A percentile compares a stretch with the other conserved stretches of the same genome.
Evolutionary conservation across 37 sponge, comb jelly and placozoan species (phyloP).

Genomic region (Spongia lamella): DNA sequence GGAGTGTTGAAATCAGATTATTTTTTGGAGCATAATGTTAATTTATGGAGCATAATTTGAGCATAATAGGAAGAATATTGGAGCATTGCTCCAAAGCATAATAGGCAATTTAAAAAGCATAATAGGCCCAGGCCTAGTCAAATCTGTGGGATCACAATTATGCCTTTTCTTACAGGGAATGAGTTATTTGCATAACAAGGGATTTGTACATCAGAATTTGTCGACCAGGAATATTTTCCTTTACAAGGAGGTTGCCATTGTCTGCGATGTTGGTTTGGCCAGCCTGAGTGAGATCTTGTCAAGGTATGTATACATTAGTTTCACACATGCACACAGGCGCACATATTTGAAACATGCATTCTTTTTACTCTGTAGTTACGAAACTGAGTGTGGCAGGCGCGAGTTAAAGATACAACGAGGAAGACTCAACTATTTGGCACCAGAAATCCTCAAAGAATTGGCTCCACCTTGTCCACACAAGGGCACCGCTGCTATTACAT

Average conservation of each 20-base stretch:
- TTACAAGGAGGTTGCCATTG: constrained; percentile 80
- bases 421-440: constrained; percentile 81
- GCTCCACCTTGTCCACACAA: constrained; percentile 16
- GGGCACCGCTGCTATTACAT: constrained; percentile 13
- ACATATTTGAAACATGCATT: neutral
- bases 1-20: too few species aligned
- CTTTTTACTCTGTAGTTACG: neutral
- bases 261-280: constrained; percentile 86
- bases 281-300: constrained; percentile 65
- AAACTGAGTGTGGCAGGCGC: neutral
- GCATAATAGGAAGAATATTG: too few species aligned
- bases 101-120: too few species aligned
- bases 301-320: too few species aligned
- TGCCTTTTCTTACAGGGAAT: constrained; percentile 57
- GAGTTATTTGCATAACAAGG: constrained; percentile 86
- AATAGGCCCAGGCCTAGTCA: too few species aligned
- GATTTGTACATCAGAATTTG: constrained; percentile 85
- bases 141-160: neutral
- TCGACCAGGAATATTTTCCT: constrained; percentile 79
- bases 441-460: constrained; percentile 75
- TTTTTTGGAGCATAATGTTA: too few species aligned
- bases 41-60: too few species aligned
- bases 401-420: constrained; percentile 54
- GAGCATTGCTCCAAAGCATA: too few species aligned
- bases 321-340: too few species aligned